Base-by-base conservation (phyloP, 2,888 invertebrate species). In the Eupeodes luniger region DNA sequence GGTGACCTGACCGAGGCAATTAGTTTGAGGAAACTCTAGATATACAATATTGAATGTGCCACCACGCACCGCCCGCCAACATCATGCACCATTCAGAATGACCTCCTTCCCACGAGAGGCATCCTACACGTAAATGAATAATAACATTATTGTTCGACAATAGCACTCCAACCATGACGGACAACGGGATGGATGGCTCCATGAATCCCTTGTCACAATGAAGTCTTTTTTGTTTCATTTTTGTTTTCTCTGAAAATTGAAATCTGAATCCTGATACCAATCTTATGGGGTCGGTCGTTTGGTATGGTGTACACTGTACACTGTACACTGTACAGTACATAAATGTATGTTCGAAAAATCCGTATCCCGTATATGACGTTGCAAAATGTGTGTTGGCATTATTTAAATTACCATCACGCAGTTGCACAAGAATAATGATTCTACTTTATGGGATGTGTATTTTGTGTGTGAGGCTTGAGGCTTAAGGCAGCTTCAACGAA, bases 351-450 rank as follows among this genome's bases (percentile, higher is more conserved):
- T 47, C 36, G 44, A 11, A n/a, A 14, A 19, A 2, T 47, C 10
- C n/a, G 62, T 40, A 47, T 55, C 51, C 27, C 66, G 40, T 59
- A 74, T 70, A 55, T 64, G 36, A 66, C 10, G 36, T 61, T 19
- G 34, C 40, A 55, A 70, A 70, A 59, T 75, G 69, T 59, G 87
- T 81, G 88, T 79, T 69, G 77, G 90, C 90, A 91, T 92, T 91
- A 92, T 92, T 92, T 92, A 92, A 92, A 91, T 92, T 91, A 91
- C 91, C 91, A 92, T 90, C 92, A 91, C 70, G 70, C 87, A 83
- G 70, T 83, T 79, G 79, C 79, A 79, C 83, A 87, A 75, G 64
- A 87, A 80, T 87, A 87, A 83, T 72, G 83, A 87, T 80, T 80
- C 49, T 49, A 72, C 67, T 69, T 75, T 78, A 53, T 72, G 55